Evolutionary conservation across 2,888 invertebrate genomes (phyloP).

Genomic region (Pantelozetes paolii): DNA sequence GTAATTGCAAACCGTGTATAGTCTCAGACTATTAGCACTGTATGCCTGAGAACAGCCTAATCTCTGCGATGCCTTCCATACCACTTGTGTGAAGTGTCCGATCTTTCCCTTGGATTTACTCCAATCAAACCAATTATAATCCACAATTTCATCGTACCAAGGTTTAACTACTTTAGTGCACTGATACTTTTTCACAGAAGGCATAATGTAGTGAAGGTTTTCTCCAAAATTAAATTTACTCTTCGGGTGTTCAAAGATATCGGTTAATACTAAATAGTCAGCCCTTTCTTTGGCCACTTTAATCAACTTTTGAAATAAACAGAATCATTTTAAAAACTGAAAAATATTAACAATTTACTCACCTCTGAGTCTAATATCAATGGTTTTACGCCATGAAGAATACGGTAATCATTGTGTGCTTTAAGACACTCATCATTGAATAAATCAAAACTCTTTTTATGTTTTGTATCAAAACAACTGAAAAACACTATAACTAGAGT

Average conservation of each 20-base stretch:
- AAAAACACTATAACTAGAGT: background rate
- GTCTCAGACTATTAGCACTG: background rate
- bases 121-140: slow-evolving; percentile 3
- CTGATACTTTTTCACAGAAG: background rate
- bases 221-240: slow-evolving; percentile 14
- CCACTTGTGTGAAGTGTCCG: slow-evolving; percentile 39
- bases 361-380: slow-evolving; percentile 23
- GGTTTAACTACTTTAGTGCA: slow-evolving; percentile 30
- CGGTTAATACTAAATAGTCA: background rate
- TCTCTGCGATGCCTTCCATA: slow-evolving; percentile 20
- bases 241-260: slow-evolving; percentile 17
- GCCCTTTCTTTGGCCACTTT: slow-evolving; percentile 28
- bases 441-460: background rate
- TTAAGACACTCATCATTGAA: slow-evolving; percentile 19
- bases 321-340: background rate
- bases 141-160: slow-evolving; percentile 34
- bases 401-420: slow-evolving; percentile 32
- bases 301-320: slow-evolving; percentile 7
- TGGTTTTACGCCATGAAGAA: slow-evolving; percentile 27
- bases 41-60: slow-evolving; percentile 36
- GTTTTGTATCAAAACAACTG: background rate
- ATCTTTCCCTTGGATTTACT: background rate
- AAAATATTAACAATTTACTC: background rate
- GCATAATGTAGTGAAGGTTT: slow-evolving; percentile 33
- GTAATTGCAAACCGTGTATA: slow-evolving; percentile 39